Evolutionary conservation across 2,797 vertebrate species (phyloP).

Genomic region (Spea hammondii): DNA sequence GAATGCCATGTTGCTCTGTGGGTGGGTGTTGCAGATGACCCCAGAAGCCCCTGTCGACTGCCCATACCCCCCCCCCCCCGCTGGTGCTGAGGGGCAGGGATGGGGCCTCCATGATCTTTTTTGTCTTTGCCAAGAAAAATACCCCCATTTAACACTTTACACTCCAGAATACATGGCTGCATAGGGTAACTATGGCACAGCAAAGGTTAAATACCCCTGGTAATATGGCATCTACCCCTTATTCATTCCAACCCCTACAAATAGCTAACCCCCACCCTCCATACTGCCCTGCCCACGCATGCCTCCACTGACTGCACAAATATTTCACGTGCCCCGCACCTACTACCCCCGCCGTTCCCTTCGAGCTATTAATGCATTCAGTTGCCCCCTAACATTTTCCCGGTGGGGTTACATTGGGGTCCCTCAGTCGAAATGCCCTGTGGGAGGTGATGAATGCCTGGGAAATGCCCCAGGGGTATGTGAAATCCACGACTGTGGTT

Average conservation of each 20-base stretch:
- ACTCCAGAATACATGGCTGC: too few relatives aligned
- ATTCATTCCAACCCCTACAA: background rate
- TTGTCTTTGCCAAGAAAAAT: background rate
- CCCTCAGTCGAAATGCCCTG: too few relatives aligned
- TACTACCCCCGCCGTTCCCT: too few relatives aligned
- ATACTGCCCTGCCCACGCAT: background rate
- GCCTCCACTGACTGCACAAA: too few relatives aligned
- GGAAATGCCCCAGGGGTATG: too few relatives aligned
- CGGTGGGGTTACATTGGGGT: too few relatives aligned
- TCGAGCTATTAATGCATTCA: too few relatives aligned
- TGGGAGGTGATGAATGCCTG: too few relatives aligned
- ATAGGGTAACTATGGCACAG: too few relatives aligned
- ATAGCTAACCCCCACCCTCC: background rate
- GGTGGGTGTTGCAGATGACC: background rate
- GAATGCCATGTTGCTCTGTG: background rate
- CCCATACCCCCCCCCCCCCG: background rate
- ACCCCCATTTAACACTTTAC: background rate
- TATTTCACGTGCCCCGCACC: too few relatives aligned
- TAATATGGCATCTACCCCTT: background rate
- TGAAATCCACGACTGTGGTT: too few relatives aligned
- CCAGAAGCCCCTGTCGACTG: background rate
- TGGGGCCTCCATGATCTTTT: background rate
- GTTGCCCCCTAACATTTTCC: too few relatives aligned
- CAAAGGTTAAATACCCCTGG: background rate
- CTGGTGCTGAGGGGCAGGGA: background rate